Conservation (phyloP, 2,113 vertebrate genomes). For the Miniopterus natalensis region DNA sequence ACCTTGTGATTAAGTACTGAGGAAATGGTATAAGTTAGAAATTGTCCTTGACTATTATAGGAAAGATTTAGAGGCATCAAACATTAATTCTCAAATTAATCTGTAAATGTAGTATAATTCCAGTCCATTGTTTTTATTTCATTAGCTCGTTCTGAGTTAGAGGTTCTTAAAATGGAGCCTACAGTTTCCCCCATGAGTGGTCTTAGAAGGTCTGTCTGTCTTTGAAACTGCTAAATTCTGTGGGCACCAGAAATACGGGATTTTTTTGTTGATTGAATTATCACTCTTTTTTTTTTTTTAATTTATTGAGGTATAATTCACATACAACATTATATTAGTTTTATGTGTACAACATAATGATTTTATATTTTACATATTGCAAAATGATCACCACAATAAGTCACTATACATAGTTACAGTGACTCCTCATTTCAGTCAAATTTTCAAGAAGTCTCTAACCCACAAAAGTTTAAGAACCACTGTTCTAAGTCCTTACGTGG, state of each 20-base stretch:
- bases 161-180: slow-evolving; percentile 44
- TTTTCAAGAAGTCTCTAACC: not conserved
- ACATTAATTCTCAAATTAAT: slow-evolving; percentile 36
- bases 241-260: not conserved
- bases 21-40: slow-evolving; percentile 3
- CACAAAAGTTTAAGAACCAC: not conserved
- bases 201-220: not conserved
- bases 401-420: not conserved
- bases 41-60: not conserved
- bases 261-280: not conserved
- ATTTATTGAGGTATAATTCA: not conserved
- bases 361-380: not conserved
- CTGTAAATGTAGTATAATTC: slow-evolving; percentile 20
- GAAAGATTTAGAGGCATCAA: not conserved
- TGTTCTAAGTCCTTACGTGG: slow-evolving; percentile 48
- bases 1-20: not conserved
- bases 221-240: slow-evolving; percentile 47
- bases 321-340: not conserved
- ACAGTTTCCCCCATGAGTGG: not conserved
- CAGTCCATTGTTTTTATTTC: not conserved
- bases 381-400: not conserved
- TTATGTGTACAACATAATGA: not conserved
- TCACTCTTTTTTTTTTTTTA: not conserved
- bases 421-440: slow-evolving; percentile 47
- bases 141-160: slow-evolving; percentile 50